Conservation (phyloP, 2,888 invertebrate species). For the Biston stratarius region DNA sequence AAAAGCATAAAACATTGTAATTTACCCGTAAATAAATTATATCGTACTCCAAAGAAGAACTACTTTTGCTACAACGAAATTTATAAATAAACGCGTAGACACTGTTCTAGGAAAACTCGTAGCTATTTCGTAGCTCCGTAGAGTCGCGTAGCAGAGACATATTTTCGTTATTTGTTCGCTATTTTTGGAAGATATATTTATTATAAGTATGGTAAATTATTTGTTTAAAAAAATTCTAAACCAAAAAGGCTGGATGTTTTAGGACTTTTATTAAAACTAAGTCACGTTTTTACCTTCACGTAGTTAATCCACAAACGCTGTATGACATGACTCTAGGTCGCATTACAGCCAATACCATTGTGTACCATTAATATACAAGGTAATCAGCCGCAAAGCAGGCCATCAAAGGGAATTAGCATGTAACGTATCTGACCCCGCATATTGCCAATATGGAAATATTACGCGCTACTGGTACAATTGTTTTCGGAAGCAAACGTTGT, state of each 20-base stretch:
- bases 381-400: slow-evolving; percentile 32
- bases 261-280: background rate
- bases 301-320: background rate
- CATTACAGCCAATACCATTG: slow-evolving; percentile 24
- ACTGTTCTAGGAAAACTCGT: slow-evolving; percentile 40
- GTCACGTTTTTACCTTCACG: too few relatives aligned
- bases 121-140: slow-evolving; percentile 49
- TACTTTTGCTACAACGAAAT: background rate
- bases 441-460: slow-evolving; percentile 22
- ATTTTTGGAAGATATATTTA: slow-evolving; percentile 12
- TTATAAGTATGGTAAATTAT: slow-evolving; percentile 9
- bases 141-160: slow-evolving; percentile 43
- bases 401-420: slow-evolving; percentile 30
- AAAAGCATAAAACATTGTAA: too few relatives aligned
- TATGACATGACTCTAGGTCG: slow-evolving; percentile 26
- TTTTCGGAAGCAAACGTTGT: background rate
- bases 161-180: slow-evolving; percentile 12
- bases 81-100: background rate
- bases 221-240: background rate
- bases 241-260: background rate
- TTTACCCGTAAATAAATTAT: too few relatives aligned
- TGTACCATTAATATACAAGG: slow-evolving; percentile 25
- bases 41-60: background rate
- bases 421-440: slow-evolving; percentile 19
- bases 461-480: background rate